phyloP scores from a whole-genome alignment of 2,797 vertebrate genomes.

The Lophius americanus region DNA sequence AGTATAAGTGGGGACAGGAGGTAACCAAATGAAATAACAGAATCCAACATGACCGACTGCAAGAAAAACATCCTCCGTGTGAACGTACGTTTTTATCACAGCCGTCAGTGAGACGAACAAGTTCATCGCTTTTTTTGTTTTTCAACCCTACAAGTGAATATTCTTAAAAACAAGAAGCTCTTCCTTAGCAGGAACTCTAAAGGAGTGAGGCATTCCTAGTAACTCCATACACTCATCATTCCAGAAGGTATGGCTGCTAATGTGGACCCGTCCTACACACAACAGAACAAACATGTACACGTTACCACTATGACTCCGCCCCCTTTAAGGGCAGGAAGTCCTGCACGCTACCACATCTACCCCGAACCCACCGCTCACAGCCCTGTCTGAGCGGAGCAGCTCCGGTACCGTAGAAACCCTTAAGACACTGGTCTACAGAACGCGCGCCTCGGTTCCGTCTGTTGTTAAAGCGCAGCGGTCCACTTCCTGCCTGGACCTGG shows the following conservation, averaged over 20 bases:
- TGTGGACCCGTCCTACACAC: conserved; percentile 71
- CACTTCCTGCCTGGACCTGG: conserved; percentile 13
- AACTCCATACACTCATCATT: conserved; percentile 53
- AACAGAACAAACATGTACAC: conserved; percentile 66
- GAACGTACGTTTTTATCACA: conserved; percentile 11
- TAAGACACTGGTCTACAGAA: conserved; percentile 3
- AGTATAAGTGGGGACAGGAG: conserved; percentile 43
- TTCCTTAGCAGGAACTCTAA: conserved; percentile 43
- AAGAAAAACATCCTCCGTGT: conserved; percentile 23
- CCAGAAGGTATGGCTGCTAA: conserved; percentile 21
- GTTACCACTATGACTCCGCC: conserved; percentile 63
- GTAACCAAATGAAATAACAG: conserved; percentile 36
- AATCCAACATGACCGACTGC: conserved; percentile 33
- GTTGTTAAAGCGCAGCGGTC: background rate
- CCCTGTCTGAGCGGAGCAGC: background rate
- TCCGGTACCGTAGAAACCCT: background rate
- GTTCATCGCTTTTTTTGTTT: conserved; percentile 43
- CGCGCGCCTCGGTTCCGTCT: conserved; percentile 2
- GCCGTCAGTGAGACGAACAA: conserved; percentile 55
- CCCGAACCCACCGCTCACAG: conserved; percentile 13
- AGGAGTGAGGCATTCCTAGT: conserved; percentile 53
- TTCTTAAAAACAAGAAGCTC: background rate
- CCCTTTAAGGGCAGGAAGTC: conserved; percentile 40
- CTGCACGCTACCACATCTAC: conserved; percentile 60
- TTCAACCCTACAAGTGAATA: conserved; percentile 68